These are phyloP conservation scores for Centropus unirufus DNA, from an alignment of 2,113 vertebrate genomes.

Conservation along the genomic window DNA sequence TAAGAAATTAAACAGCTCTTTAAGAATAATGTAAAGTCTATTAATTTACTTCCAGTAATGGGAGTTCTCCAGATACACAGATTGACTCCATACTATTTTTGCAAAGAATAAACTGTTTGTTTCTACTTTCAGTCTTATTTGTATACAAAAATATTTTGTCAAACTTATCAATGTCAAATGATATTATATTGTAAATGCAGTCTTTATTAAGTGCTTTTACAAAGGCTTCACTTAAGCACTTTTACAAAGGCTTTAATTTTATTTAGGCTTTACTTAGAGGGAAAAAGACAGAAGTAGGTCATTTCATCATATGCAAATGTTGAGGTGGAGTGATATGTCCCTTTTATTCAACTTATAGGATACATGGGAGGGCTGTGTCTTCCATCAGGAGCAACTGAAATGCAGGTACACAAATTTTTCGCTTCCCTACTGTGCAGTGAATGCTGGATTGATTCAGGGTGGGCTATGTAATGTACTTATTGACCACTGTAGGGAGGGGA, in stretches of 20 bases:
- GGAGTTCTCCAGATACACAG: neutral
- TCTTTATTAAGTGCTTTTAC: neutral
- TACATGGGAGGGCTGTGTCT: neutral
- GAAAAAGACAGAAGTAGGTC: neutral
- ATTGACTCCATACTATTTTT: neutral
- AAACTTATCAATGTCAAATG: neutral
- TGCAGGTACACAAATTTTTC: neutral
- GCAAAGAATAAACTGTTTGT: neutral
- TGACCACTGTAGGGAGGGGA: neutral
- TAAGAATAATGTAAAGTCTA: constrained; percentile 2
- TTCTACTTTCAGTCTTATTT: neutral
- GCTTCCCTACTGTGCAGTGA: neutral
- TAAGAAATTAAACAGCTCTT: constrained; percentile 24
- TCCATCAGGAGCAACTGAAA: neutral
- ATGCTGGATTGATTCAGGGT: neutral
- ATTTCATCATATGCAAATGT: neutral
- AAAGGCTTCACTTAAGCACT: neutral
- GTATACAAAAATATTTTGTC: neutral
- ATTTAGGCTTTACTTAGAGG: neutral
- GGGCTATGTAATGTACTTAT: neutral
- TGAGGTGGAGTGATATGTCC: neutral
- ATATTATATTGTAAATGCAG: neutral
- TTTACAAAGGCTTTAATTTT: neutral
- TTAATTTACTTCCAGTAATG: neutral
- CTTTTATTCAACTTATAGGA: neutral